Base-by-base conservation (phyloP, 2,888 invertebrate genomes). In the Xylota segnis region DNA sequence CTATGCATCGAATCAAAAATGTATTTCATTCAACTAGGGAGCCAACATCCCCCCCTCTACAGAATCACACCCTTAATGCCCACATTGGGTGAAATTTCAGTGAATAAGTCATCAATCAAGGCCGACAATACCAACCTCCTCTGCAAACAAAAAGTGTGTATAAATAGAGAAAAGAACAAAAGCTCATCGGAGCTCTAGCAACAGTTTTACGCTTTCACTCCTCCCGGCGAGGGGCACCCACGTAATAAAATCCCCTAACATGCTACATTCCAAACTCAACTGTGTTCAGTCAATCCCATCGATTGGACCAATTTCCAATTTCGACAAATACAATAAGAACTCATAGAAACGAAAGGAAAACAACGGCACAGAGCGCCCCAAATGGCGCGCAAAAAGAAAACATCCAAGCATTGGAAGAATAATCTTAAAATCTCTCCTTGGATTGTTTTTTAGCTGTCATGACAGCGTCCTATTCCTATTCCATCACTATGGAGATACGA, bases 51-150 rank as follows among this genome's bases (percentile, higher is more conserved):
- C 16, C 16, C 7, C 34, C 23, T 2, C 23, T 23, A 37, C 9
- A n/a, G 7, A n/a, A 32, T 12, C 16, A 12, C 72, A 65, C 65
- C 23, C 66, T 40, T 27, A 45, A 34, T 29, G 14, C 45, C 52
- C 32, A 45, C n/a, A 61, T 40, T n/a, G 7, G 27, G 27, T 37
- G 18, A 70, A 52, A 70, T 70, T 32, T 50, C 52, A 70, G 45
- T 34, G 77, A 77, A 52, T 34, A 77, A 68, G 70, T 78, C 78
- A 78, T 78, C 70, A 78, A 83, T 83, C 76, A 83, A 71, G 58
- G 58, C 10, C 10, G 23, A 58, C 71, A 71, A 65, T 52, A 54
- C 18, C 50, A 61, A 34, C 47, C 45, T 32, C 23, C n/a, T 52
- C 47, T 23, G 14, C 16, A 27, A 23, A 18, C 9, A 16, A 45